phyloP scores from a whole-genome alignment of 2,888 invertebrate species.

The Thereva unica region DNA sequence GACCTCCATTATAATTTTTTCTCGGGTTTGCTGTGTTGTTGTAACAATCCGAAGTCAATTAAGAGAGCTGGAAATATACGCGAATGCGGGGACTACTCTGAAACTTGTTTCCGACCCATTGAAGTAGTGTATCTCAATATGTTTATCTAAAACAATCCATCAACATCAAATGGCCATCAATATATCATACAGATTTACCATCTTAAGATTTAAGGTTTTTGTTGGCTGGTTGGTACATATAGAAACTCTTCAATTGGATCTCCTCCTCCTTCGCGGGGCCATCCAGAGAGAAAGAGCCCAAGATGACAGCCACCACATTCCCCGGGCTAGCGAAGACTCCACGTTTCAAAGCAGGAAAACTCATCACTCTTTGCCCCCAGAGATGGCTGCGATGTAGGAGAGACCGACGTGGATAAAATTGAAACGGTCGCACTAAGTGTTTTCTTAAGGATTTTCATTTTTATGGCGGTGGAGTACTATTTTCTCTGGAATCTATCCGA shows the following conservation, averaged over 20 bases:
- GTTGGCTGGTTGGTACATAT: conserved; percentile 14
- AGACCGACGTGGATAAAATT: not conserved
- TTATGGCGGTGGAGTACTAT: too few species aligned
- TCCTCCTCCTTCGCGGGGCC: conserved; percentile 4
- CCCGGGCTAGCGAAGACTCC: conserved; percentile 11
- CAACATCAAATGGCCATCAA: conserved; percentile 36
- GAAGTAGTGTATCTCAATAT: conserved; percentile 28
- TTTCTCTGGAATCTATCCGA: too few species aligned
- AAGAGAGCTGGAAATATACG: not conserved
- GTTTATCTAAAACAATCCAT: conserved; percentile 38
- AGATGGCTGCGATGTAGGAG: not conserved
- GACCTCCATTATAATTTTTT: conserved; percentile 3
- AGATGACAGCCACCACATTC: conserved; percentile 16
- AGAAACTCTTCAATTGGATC: conserved; percentile 24
- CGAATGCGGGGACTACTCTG: not conserved
- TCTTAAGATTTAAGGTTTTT: conserved; percentile 47
- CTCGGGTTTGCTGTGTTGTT: conserved; percentile 1
- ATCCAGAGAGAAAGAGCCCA: not conserved
- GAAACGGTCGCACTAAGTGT: conserved; percentile 17
- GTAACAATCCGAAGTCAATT: not conserved
- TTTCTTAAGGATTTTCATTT: too few species aligned
- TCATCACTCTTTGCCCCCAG: too few species aligned
- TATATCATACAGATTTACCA: conserved; percentile 42
- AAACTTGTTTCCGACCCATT: conserved; percentile 9
- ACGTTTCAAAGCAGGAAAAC: conserved; percentile 12